Conservation (phyloP, 2,888 invertebrate genomes). For the Galerucella nymphaeae region DNA sequence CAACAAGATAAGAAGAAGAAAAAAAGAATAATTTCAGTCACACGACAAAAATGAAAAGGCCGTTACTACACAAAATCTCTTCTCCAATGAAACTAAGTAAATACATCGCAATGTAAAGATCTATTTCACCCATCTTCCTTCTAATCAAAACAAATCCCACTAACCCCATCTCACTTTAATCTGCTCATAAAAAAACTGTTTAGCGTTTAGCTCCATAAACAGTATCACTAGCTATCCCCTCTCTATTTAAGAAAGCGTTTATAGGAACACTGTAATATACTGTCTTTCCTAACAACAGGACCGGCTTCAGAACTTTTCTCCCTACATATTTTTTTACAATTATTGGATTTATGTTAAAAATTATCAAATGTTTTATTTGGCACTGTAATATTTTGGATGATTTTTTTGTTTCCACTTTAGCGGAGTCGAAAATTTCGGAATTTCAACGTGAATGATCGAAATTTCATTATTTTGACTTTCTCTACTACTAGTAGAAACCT, state of each 20-base stretch:
- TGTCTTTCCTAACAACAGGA: neutral
- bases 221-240: slow-evolving; percentile 62
- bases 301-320: neutral
- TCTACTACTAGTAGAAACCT: too few species aligned
- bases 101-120: slow-evolving; percentile 57
- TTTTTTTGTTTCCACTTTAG: too few species aligned
- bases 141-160: slow-evolving; percentile 60
- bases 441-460: too few species aligned
- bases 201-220: slow-evolving; percentile 64
- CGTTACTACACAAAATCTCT: slow-evolving; percentile 50
- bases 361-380: too few species aligned
- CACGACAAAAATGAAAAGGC: slow-evolving; percentile 55
- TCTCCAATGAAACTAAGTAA: slow-evolving; percentile 57
- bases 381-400: too few species aligned
- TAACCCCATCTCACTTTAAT: slow-evolving; percentile 61
- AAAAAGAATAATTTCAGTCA: slow-evolving; percentile 46
- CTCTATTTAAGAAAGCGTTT: slow-evolving; percentile 57
- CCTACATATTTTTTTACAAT: neutral
- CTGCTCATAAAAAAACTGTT: slow-evolving; percentile 63
- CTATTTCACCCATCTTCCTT: slow-evolving; percentile 56
- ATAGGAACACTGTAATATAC: slow-evolving; percentile 47
- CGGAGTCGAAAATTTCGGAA: too few species aligned
- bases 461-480: too few species aligned
- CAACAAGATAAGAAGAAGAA: slow-evolving; percentile 29
- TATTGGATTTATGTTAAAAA: too few species aligned